These are phyloP conservation scores for Diplosoma virens DNA, from an alignment of 23 tunicate species.

Conservation along the genomic window DNA sequence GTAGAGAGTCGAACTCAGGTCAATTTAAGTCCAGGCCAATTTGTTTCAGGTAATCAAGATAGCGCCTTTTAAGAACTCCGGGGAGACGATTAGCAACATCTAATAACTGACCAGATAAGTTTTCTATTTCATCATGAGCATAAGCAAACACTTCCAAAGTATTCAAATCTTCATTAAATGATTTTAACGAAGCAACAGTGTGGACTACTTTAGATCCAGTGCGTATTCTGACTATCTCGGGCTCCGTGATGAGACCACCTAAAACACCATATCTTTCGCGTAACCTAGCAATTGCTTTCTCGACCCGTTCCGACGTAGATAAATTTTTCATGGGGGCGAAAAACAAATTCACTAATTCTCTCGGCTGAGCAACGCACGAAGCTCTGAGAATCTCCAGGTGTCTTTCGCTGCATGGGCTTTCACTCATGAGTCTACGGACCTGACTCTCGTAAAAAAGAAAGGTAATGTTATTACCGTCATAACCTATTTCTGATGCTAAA, in stretches of 20 bases:
- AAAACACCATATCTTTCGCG: not conserved
- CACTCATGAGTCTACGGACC: not conserved
- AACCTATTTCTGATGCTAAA: not conserved
- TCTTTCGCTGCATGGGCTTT: not conserved
- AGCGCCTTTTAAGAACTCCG: no score
- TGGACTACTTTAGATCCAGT: no score
- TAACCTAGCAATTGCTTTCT: not conserved
- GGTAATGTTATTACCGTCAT: conserved; percentile 6
- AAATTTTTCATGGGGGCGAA: not conserved
- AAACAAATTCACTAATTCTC: not conserved
- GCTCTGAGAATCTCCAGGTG: not conserved
- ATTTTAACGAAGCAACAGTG: no score
- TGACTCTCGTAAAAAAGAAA: conserved; percentile 5
- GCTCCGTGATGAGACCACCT: not conserved
- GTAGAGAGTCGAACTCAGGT: no score
- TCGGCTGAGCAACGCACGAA: conserved; percentile 1
- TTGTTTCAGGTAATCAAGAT: no score
- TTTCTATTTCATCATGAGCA: no score
- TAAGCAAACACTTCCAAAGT: no score
- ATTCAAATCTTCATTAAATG: no score
- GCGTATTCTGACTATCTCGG: not conserved
- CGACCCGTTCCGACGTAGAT: not conserved
- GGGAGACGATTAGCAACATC: no score
- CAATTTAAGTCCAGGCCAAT: no score
- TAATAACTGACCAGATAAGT: no score